Evolutionary conservation across 2,797 vertebrate species (phyloP).

Genomic region (Diceros bicornis): DNA sequence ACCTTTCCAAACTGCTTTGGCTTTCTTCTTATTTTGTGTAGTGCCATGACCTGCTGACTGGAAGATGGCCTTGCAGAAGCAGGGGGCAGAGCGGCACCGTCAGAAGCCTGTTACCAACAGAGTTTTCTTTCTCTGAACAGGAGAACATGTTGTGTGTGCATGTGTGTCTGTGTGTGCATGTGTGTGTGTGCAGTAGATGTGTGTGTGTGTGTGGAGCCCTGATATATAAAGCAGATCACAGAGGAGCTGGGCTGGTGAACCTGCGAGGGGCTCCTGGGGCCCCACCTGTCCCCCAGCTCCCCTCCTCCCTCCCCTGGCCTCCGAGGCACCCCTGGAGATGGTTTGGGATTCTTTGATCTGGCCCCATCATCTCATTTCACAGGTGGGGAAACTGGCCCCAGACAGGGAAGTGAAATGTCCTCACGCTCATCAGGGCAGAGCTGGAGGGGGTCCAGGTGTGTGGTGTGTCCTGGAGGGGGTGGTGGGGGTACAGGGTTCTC

Average conservation of each 20-base stretch:
- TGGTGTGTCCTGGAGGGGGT: background rate
- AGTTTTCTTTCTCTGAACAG: background rate
- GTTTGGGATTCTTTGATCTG: background rate
- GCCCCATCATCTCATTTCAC: background rate
- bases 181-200: background rate
- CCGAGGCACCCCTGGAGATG: fast-evolving
- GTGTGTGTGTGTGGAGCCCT: background rate
- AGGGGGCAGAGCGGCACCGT: background rate
- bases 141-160: background rate
- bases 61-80: background rate
- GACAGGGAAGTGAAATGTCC: fast-evolving
- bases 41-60: background rate
- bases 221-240: fast-evolving
- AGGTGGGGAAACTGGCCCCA: background rate
- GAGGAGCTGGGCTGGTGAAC: background rate
- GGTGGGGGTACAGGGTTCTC: background rate
- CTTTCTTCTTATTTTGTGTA: background rate
- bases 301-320: background rate
- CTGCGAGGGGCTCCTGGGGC: fast-evolving
- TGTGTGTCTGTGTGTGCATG: fast-evolving
- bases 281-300: fast-evolving
- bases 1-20: background rate
- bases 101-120: background rate
- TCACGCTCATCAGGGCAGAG: fast-evolving
- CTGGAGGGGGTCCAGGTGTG: background rate